Evolutionary conservation across 1,140 invertebrate species (phyloP), one percentile per base, ranked within the genome.

Genomic region (Neodiprion pinetum): DNA sequence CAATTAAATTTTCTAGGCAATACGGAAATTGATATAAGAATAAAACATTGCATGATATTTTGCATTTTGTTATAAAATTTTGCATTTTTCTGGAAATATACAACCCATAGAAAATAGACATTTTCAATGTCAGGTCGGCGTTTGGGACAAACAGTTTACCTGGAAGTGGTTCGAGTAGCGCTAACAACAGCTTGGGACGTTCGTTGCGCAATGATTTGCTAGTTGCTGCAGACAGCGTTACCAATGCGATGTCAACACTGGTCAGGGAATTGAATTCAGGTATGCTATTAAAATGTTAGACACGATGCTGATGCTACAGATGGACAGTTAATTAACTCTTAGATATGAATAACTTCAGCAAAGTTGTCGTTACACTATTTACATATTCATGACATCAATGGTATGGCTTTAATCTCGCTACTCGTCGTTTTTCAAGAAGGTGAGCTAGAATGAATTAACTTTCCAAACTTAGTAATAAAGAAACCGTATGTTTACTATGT

Each of bases 201-300:
- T 94, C 92, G 76, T 89, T 95, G 74, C 89, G 94, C 80, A 96
- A 95, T 84, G 96, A 98, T 88, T 90, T 97, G 53, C 90, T 97
- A 76, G 94, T 96, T 81, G 96, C 97, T 68, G 96, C 97, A 72
- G 96, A 99, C 88, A 98, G 96, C 70, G 96, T 98, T 72, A 98
- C 97, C 70, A 97, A 96, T 90, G 97, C 97, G 69, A 98, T 99
- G 95, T 98, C 96, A 71, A 97, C 96, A 61, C 92, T 99, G 78
- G 97, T 98, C 72, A 92, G 96, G 88, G 97, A 98, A 91, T 91
- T 98, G 47, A 98, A 98, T 89, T 96, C 96, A 91, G 96, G 94
- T 95, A 90, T 83, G 85, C 66, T 69, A 74, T 67, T 67, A 11
- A 40, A 17, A 61, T 17, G 53, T 61, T 1, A 17, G n/a, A 61